A percentile compares a stretch with the other conserved stretches of the same genome.
Evolutionary conservation across 64 coral and sea anemone species (phyloP).

Genomic region (Montipora capricornis): DNA sequence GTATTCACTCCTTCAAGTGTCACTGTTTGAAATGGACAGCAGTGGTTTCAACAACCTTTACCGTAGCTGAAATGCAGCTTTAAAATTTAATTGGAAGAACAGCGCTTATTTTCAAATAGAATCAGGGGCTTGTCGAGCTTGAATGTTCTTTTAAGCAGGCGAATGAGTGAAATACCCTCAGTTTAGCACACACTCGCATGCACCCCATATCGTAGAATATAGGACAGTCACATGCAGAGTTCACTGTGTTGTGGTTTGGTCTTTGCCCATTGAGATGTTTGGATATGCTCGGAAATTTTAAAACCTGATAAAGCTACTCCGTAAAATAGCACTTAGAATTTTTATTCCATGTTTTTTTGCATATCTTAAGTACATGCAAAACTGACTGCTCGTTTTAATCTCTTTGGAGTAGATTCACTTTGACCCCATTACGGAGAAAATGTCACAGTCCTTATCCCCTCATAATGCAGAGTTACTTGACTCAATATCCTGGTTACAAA

Average conservation of each 20-base stretch:
- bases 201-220: conserved; percentile 17
- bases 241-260: conserved; percentile 9
- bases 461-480: neutral
- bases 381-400: too few relatives aligned
- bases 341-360: neutral
- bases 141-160: neutral
- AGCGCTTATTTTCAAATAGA: conserved; percentile 21
- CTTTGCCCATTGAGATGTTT: conserved; percentile 11
- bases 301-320: conserved; percentile 21
- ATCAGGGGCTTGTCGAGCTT: conserved; percentile 1
- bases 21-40: conserved; percentile 3
- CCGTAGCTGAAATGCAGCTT: neutral
- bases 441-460: too few relatives aligned
- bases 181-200: neutral
- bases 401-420: too few relatives aligned
- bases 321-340: conserved; percentile 9
- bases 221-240: neutral
- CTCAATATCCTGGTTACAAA: neutral
- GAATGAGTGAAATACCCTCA: neutral
- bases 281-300: neutral
- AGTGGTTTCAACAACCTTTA: neutral
- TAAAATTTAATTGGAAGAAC: neutral
- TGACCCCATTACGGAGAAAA: too few relatives aligned
- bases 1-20: neutral
- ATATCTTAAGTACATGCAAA: neutral